Conservation (phyloP, 2,113 vertebrate species). For the Hassar affinis region DNA sequence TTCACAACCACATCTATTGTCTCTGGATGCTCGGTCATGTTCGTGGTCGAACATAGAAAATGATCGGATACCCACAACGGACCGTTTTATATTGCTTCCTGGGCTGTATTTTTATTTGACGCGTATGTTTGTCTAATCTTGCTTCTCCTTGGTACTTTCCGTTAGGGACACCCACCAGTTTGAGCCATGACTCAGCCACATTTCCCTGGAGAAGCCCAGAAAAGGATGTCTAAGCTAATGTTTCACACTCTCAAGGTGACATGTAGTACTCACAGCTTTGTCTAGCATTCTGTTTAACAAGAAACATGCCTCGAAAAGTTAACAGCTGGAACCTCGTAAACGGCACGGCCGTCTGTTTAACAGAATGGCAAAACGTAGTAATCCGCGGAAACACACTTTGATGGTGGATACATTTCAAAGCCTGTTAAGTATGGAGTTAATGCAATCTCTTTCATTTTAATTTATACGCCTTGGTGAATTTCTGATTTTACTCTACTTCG, state of each 20-base stretch:
- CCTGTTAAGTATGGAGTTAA: constrained; percentile 6
- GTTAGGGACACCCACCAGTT: constrained; percentile 58
- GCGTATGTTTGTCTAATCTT: constrained; percentile 68
- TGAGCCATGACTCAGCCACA: constrained; percentile 55
- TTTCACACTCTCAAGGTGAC: constrained; percentile 60
- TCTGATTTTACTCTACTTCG: constrained; percentile 57
- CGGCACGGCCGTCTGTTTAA: background rate
- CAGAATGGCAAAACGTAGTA: constrained; percentile 16
- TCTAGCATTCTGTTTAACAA: background rate
- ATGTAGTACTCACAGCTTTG: constrained; percentile 4
- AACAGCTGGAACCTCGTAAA: background rate
- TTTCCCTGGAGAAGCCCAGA: constrained; percentile 52
- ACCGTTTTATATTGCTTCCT: constrained; percentile 58
- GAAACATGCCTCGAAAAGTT: background rate
- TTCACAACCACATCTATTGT: constrained; percentile 44
- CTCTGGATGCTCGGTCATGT: constrained; percentile 37
- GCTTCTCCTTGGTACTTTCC: constrained; percentile 69
- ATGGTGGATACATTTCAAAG: constrained; percentile 26
- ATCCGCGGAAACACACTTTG: background rate
- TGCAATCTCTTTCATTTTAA: constrained; percentile 1
- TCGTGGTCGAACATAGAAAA: constrained; percentile 60
- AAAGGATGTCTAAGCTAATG: constrained; percentile 39
- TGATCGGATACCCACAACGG: constrained; percentile 59
- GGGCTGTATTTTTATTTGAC: constrained; percentile 57
- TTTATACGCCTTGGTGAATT: constrained; percentile 40